Conservation (phyloP, 2,797 vertebrate species). For the Hypotaenidia philippensis region DNA sequence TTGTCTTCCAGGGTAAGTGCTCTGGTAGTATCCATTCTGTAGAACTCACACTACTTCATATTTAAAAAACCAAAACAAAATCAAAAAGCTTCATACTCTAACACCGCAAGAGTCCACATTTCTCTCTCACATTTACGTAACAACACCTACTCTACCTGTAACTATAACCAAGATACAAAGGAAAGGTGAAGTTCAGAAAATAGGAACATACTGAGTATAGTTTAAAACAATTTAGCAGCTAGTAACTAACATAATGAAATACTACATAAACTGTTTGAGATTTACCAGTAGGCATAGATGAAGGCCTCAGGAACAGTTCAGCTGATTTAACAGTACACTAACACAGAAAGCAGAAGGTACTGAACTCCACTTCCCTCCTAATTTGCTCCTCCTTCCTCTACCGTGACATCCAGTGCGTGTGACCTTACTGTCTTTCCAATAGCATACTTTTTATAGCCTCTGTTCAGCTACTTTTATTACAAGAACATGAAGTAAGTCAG, state of each 20-base stretch:
- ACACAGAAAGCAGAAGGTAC: background rate
- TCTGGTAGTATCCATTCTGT: background rate
- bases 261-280: background rate
- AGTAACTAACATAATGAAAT: background rate
- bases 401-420: background rate
- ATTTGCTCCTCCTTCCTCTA: background rate
- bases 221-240: background rate
- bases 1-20: background rate
- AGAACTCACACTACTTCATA: background rate
- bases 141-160: background rate
- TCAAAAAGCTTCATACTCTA: background rate
- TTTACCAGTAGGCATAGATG: background rate
- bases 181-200: background rate
- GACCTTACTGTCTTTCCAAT: background rate
- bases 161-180: background rate
- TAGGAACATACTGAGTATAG: background rate
- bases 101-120: background rate
- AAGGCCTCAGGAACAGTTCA: background rate
- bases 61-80: background rate
- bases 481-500: background rate
- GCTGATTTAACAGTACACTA: background rate
- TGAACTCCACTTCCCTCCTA: background rate
- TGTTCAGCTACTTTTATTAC: background rate
- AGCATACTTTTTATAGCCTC: background rate
- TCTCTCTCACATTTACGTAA: background rate